These are phyloP conservation scores for Vanessa cardui DNA, from an alignment of 2,888 invertebrate species.

Conservation along the genomic window DNA sequence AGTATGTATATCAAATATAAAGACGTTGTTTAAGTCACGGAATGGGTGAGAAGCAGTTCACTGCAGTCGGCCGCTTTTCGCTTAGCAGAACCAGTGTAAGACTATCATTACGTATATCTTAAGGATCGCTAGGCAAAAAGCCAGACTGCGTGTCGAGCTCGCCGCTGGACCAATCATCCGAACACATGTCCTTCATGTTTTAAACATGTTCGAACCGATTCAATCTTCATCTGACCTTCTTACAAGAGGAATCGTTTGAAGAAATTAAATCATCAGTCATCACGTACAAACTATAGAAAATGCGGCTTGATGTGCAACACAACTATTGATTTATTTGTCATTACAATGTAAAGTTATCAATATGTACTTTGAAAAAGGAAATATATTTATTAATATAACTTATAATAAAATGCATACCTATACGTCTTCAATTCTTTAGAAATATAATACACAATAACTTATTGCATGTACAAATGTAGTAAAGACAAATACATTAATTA, in stretches of 20 bases:
- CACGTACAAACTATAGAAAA: background rate
- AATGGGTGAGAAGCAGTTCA: no score
- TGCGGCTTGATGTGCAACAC: background rate
- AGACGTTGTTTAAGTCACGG: no score
- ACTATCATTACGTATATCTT: background rate
- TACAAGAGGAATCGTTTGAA: constrained; percentile 15
- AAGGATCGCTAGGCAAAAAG: constrained; percentile 24
- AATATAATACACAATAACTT: no score
- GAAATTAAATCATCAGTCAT: constrained; percentile 15
- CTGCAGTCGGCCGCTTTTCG: background rate
- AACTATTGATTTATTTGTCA: background rate
- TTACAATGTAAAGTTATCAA: background rate
- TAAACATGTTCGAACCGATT: constrained; percentile 26
- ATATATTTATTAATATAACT: no score
- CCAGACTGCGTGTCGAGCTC: constrained; percentile 35
- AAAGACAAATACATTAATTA: no score
- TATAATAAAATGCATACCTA: no score
- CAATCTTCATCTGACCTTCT: constrained; percentile 25
- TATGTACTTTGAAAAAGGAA: background rate
- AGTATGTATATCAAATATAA: no score
- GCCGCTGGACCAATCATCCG: constrained; percentile 32
- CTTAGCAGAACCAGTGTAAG: background rate
- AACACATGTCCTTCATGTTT: constrained; percentile 35
- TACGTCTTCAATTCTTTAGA: no score
- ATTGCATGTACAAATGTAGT: no score